A percentile compares a stretch with the other conserved stretches of the same genome.
Evolutionary conservation across 2,797 vertebrate species (phyloP).

Genomic region (Chaunax sp.): DNA sequence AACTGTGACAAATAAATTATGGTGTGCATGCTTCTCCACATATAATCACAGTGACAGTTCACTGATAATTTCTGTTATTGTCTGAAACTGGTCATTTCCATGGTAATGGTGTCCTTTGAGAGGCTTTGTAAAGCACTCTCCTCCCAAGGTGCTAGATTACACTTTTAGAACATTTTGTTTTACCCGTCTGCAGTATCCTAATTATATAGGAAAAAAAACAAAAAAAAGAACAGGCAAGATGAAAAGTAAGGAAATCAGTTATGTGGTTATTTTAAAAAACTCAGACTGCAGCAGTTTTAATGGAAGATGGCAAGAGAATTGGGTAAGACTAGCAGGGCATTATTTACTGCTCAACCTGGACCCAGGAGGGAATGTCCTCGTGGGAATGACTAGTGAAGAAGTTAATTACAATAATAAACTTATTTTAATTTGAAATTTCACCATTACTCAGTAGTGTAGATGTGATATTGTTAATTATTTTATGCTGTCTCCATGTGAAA

Average conservation of each 20-base stretch:
- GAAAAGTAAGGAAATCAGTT: neutral
- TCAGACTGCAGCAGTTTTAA: slow-evolving; percentile 2
- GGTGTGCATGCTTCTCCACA: slow-evolving; percentile 35
- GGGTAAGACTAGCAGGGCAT: slow-evolving; percentile 4
- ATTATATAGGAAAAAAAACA: slow-evolving; percentile 36
- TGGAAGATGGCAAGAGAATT: neutral
- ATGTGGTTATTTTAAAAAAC: slow-evolving; percentile 12
- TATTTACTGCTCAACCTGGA: slow-evolving; percentile 19
- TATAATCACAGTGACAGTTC: slow-evolving; percentile 52
- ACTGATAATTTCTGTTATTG: slow-evolving; percentile 53
- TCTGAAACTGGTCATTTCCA: slow-evolving; percentile 66
- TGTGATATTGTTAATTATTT: neutral
- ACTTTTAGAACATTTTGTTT: slow-evolving; percentile 31
- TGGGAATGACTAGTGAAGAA: neutral
- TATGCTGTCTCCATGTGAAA: neutral
- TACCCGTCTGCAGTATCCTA: slow-evolving; percentile 6
- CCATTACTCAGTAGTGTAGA: neutral
- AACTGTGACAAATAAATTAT: slow-evolving; percentile 45
- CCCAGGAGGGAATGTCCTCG: neutral
- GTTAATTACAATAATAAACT: neutral
- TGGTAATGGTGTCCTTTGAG: slow-evolving; percentile 64
- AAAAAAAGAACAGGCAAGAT: slow-evolving; percentile 2
- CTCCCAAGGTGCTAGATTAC: slow-evolving; percentile 47
- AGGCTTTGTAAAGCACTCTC: slow-evolving; percentile 39
- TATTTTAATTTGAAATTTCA: neutral